Evolutionary conservation across 2,888 invertebrate species (phyloP).

Genomic region (Harmothoe impar): DNA sequence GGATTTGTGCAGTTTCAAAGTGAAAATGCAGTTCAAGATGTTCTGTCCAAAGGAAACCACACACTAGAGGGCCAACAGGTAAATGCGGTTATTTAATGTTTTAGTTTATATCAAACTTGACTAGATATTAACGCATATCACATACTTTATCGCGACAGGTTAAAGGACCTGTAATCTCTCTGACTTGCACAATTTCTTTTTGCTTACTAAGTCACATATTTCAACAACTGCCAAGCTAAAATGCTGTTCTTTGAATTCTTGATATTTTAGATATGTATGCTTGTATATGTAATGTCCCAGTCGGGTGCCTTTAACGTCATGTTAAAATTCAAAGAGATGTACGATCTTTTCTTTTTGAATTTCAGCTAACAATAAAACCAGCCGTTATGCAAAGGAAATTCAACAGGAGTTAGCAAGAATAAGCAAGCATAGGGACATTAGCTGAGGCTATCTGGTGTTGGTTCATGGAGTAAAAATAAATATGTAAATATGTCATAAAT

Average conservation of each 20-base stretch:
- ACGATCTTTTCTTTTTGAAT: background rate
- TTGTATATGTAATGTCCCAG: background rate
- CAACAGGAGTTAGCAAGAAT: too few relatives aligned
- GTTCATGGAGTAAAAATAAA: too few relatives aligned
- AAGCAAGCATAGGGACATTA: too few relatives aligned
- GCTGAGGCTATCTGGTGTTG: too few relatives aligned
- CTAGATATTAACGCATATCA: too few relatives aligned
- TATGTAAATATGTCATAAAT: too few relatives aligned
- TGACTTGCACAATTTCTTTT: background rate
- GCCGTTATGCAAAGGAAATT: too few relatives aligned
- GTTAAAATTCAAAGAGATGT: background rate
- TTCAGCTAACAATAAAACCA: too few relatives aligned
- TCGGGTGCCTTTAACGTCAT: too few relatives aligned
- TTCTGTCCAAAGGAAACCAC: slow-evolving; percentile 13
- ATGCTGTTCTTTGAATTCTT: background rate
- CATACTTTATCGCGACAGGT: too few relatives aligned
- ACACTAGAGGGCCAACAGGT: slow-evolving; percentile 31
- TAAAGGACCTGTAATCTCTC: background rate
- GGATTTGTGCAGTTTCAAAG: slow-evolving; percentile 65
- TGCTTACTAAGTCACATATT: background rate
- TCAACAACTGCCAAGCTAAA: too few relatives aligned
- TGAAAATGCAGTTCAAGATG: background rate
- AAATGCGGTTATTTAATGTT: background rate
- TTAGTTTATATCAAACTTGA: too few relatives aligned
- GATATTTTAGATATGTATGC: background rate